Base-by-base conservation (phyloP, 2,888 invertebrate species). In the Drosophila seclusa region DNA sequence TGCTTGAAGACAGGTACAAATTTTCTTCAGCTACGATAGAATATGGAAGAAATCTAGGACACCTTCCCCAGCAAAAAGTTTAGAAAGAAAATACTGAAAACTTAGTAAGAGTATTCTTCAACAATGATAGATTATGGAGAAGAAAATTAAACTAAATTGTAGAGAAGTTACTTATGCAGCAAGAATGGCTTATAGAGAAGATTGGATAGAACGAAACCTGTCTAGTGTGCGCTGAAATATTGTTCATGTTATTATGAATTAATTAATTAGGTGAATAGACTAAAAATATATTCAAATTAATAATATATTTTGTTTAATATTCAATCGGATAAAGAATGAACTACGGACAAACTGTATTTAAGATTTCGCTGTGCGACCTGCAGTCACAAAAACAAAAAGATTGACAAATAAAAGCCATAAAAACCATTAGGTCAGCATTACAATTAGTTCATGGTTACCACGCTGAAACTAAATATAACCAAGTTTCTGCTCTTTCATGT, bases 401-500 rank as follows among this genome's bases (percentile, higher is more conserved):
- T 24, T 21, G n/a, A 29, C 13, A 8, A 8, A 16, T 45, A 18
- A 10, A 24, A 18, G 7, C 8, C 1, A 16, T 11, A 2, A 34
- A 11, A 13, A 16, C 34, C 24, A 48, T 13, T 45, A 13, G 24
- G 32, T 45, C 58, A 45, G 24, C 45, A 34, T 8, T 48, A 24
- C 32, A 32, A 24, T 4, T 31, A 18, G 8, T 36, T 27, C 2
- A 24, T 45, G 24, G 16, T 24, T 16, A 24, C 1, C 2, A 10
- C 5, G 18, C 10, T 49, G 29, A 5, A n/a, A 18, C 1, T 29
- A 18, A 16, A 24, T 34, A 31, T 31, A n/a, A 4, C 24, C 3
- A 3, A n/a, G 27, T 55, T 49, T 64, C 29, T 24, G 48, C 13
- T 13, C 5, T 64, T 49, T 36, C 31, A 64, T 40, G 24, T 31